Percentiles rank a stretch among this genome's conserved stretches.
These are phyloP conservation scores for Lithophane semibrunnea DNA, from an alignment of 2,888 invertebrate species.

Conservation along the genomic window DNA sequence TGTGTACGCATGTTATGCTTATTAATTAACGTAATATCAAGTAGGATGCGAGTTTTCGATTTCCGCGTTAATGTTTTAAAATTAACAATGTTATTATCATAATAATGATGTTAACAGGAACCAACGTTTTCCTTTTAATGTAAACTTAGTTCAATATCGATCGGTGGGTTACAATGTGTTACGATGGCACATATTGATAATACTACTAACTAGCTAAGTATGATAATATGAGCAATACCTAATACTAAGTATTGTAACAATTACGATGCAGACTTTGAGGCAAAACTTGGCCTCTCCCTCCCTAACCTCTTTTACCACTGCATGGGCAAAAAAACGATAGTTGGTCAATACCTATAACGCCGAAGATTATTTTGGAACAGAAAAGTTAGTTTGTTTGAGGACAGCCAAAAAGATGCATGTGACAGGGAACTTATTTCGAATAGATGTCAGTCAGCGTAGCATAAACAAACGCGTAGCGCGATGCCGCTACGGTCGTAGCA, in stretches of 20 bases:
- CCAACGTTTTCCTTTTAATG: conserved; percentile 37
- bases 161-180: conserved; percentile 12
- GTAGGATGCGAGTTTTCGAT: not conserved
- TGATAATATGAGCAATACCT: not conserved
- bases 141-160: conserved; percentile 32
- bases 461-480: not conserved
- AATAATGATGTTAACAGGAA: conserved; percentile 8
- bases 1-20: not conserved
- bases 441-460: not conserved
- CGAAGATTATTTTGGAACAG: no score
- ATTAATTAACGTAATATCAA: conserved; percentile 12
- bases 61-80: conserved; percentile 1
- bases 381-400: no score
- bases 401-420: not conserved
- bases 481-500: not conserved
- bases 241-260: not conserved
- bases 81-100: not conserved
- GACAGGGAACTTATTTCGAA: not conserved
- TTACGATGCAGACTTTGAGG: not conserved
- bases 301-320: not conserved
- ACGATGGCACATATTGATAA: conserved; percentile 46
- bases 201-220: not conserved
- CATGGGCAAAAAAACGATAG: no score
- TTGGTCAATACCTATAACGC: not conserved
- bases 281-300: no score